These are phyloP conservation scores for Calidris pygmaea DNA, from an alignment of 2,113 vertebrate genomes.

Conservation along the genomic window DNA sequence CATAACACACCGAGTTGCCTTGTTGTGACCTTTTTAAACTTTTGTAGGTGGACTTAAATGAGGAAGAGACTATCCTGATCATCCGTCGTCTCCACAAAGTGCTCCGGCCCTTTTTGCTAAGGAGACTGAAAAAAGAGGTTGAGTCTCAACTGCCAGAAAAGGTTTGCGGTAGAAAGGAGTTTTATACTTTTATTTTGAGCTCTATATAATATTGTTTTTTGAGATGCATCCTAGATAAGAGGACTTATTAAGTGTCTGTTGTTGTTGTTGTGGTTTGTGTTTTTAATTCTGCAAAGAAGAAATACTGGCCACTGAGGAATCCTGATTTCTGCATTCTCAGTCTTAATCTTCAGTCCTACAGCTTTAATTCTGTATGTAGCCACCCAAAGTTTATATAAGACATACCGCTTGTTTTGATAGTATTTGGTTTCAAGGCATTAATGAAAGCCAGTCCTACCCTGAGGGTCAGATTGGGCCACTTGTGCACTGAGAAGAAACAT, in stretches of 20 bases:
- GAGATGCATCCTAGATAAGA: background rate
- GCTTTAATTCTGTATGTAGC: background rate
- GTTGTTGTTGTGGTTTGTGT: background rate
- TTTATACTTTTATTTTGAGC: background rate
- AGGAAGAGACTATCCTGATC: constrained; percentile 94
- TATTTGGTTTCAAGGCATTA: background rate
- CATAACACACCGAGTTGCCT: background rate
- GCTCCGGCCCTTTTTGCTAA: constrained; percentile 89
- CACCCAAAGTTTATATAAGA: background rate
- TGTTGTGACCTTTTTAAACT: background rate
- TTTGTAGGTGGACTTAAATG: constrained; percentile 89
- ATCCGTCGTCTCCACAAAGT: constrained; percentile 94
- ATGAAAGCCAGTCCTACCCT: background rate
- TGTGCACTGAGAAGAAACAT: background rate
- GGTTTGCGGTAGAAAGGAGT: constrained; percentile 62
- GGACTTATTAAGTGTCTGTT: background rate
- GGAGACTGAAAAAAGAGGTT: constrained; percentile 93
- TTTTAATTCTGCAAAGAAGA: background rate
- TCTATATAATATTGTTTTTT: background rate
- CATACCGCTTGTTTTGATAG: background rate
- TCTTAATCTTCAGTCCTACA: background rate
- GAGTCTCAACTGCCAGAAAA: constrained; percentile 95
- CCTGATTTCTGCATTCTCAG: background rate
- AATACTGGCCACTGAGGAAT: background rate
- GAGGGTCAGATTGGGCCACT: background rate